Evolutionary conservation across 2,888 invertebrate genomes (phyloP).

Genomic region (Nycteola revayana): DNA sequence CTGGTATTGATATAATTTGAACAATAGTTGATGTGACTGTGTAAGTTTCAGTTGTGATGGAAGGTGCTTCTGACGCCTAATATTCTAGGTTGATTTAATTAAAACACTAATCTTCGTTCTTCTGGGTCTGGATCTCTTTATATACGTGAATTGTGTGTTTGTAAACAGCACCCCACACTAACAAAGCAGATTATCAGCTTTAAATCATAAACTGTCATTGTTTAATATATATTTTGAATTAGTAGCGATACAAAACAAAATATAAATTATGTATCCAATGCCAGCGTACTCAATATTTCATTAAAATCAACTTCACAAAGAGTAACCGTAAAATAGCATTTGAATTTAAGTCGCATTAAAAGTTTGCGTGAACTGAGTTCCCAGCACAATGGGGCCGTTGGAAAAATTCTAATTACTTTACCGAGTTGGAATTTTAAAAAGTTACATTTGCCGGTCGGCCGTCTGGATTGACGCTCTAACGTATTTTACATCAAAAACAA

Average conservation of each 20-base stretch:
- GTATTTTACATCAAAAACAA: slow-evolving; percentile 34
- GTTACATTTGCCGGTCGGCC: slow-evolving; percentile 52
- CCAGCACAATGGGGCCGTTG: slow-evolving; percentile 71
- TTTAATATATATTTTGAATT: no score
- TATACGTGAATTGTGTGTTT: no score
- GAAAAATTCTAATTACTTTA: slow-evolving; percentile 79
- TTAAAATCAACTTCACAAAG: slow-evolving; percentile 64
- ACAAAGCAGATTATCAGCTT: no score
- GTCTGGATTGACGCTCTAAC: slow-evolving; percentile 45
- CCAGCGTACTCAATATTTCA: slow-evolving; percentile 49
- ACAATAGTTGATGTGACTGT: no score
- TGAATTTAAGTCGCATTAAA: slow-evolving; percentile 78
- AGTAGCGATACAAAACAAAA: slow-evolving; percentile 5
- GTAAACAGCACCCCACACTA: no score
- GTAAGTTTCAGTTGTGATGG: no score
- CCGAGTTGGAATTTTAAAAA: slow-evolving; percentile 72
- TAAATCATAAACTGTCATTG: no score
- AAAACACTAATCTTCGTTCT: no score
- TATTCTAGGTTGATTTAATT: no score
- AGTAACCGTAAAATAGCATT: slow-evolving; percentile 73
- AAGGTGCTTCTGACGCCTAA: no score
- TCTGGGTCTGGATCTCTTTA: no score
- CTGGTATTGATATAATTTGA: no score
- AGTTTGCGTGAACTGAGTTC: slow-evolving; percentile 74
- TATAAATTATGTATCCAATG: slow-evolving; percentile 36